Evolutionary conservation across 2,888 invertebrate species (phyloP).

Genomic region (Aphelenchoides bicaudatus): DNA sequence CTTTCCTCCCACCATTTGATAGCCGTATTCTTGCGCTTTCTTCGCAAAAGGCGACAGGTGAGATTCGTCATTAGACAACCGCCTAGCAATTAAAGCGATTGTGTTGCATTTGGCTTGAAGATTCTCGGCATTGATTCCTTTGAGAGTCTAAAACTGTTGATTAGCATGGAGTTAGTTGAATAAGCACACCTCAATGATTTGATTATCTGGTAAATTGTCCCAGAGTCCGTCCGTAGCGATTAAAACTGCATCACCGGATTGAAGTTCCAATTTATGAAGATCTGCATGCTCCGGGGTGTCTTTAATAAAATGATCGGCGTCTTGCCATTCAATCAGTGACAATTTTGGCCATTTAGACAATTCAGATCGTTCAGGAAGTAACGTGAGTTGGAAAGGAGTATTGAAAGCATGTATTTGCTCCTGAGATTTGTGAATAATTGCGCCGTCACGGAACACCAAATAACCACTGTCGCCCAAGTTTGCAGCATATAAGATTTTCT

Average conservation of each 20-base stretch:
- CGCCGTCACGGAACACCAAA: constrained; percentile 81
- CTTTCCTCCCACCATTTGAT: constrained; percentile 78
- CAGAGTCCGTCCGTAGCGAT: constrained; percentile 93
- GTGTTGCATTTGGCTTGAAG: constrained; percentile 68
- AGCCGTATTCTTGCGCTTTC: constrained; percentile 83
- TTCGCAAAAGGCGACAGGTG: constrained; percentile 93
- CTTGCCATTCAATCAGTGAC: constrained; percentile 29
- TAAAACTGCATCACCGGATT: constrained; percentile 48
- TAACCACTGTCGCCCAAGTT: constrained; percentile 99
- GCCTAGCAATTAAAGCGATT: constrained; percentile 89
- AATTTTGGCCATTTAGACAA: constrained; percentile 19
- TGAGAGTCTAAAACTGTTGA: background rate
- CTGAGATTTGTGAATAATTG: constrained; percentile 82
- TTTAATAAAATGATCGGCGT: constrained; percentile 50
- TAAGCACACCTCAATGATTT: constrained; percentile 68
- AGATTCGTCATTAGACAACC: constrained; percentile 85
- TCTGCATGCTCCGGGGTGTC: constrained; percentile 55
- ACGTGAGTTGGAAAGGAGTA: constrained; percentile 91
- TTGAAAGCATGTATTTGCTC: constrained; percentile 99
- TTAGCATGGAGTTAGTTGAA: background rate
- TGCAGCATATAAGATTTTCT: constrained; percentile 86
- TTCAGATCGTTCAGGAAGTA: constrained; percentile 70
- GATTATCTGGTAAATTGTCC: constrained; percentile 89
- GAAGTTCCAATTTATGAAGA: constrained; percentile 41
- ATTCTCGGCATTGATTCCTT: constrained; percentile 25